Evolutionary conservation across 2,797 vertebrate species (phyloP), one percentile per base, ranked within the genome.

Genomic region (Hippoglossus hippoglossus): DNA sequence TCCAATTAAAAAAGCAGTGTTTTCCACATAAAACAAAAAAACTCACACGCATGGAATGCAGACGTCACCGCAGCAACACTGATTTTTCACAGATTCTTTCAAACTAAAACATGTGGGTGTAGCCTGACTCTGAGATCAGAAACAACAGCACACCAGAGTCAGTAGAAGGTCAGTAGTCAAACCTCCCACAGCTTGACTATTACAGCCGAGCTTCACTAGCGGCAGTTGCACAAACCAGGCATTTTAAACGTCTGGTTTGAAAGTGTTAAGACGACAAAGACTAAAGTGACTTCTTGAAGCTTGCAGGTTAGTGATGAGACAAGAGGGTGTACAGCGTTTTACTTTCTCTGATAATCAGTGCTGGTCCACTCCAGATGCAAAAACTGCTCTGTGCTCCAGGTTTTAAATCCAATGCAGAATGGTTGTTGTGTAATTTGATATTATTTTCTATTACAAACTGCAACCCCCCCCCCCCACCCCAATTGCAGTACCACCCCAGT

Each of bases 401-500:
- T 68, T 47, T 46, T 41, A 44, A 16, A 65, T 21, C 1, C 54
- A 16, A 44, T 19, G 31, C 50, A 44, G 4, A 46, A 22, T 64
- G 68, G 26, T 66, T 11, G 26, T 64, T 11, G 1, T 21, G 34
- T 63, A 19, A 47, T 72, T 60, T 55, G n/a, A 53, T 41, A 26
- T 52, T 16, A 49, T 61, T 63, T 55, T 4, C 28, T 28, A 56
- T 68, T 44, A 62, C 31, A 71, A 24, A 61, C 24, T 67, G 36
- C 15, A 36, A 76, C 75, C 22, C 12, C 51, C 25, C 12, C 51
- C 25, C 52, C 21, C 53, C 26, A 3, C 16, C 25, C 73, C 76
- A 60, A 67, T 77, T 90, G 87, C 89, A 92, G 83, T 92, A 91
- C 88, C 87, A 90, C 87, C 88, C 89, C 86, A 69, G 85, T 80